phyloP scores from a whole-genome alignment of 2,888 invertebrate genomes.

The Drosophila anceps region DNA sequence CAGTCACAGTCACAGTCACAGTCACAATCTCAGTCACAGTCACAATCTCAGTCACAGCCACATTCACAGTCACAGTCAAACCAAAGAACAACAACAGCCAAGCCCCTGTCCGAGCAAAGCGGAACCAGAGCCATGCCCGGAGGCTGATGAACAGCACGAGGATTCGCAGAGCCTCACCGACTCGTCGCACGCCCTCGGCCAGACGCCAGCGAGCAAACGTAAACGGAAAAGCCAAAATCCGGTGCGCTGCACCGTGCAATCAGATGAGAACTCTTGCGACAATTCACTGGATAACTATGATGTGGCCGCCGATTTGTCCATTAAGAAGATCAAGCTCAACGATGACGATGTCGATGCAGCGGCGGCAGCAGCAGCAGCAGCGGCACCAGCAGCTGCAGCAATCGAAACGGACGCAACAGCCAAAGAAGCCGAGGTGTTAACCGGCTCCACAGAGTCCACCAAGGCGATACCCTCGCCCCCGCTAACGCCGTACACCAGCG shows the following conservation, averaged over 20 bases:
- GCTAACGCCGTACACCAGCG: slow-evolving; percentile 76
- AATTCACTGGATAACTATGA: slow-evolving; percentile 83
- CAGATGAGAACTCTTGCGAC: slow-evolving; percentile 83
- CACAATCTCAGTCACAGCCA: slow-evolving; percentile 64
- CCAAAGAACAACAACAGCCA: slow-evolving; percentile 80
- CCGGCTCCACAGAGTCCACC: slow-evolving; percentile 75
- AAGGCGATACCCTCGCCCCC: slow-evolving; percentile 85
- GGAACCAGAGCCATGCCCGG: slow-evolving; percentile 54
- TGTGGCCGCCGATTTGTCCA: slow-evolving; percentile 83
- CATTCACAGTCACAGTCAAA: slow-evolving; percentile 51
- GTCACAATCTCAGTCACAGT: slow-evolving; percentile 86
- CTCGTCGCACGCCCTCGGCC: slow-evolving; percentile 56
- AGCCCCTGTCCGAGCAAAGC: slow-evolving; percentile 30
- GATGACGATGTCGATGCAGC: slow-evolving; percentile 33
- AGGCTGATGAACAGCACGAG: slow-evolving; percentile 87
- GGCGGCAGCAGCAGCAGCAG: not conserved
- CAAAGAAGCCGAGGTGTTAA: slow-evolving; percentile 66
- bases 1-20: slow-evolving; percentile 83
- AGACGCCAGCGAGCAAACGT: slow-evolving; percentile 88
- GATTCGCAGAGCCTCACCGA: slow-evolving; percentile 86
- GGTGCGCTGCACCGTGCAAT: slow-evolving; percentile 89
- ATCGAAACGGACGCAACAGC: slow-evolving; percentile 54
- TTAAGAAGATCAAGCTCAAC: slow-evolving; percentile 71
- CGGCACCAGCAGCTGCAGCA: not conserved
- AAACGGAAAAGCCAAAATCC: slow-evolving; percentile 96